Conservation (phyloP, 2,113 vertebrate genomes). For the Thunnus thynnus region DNA sequence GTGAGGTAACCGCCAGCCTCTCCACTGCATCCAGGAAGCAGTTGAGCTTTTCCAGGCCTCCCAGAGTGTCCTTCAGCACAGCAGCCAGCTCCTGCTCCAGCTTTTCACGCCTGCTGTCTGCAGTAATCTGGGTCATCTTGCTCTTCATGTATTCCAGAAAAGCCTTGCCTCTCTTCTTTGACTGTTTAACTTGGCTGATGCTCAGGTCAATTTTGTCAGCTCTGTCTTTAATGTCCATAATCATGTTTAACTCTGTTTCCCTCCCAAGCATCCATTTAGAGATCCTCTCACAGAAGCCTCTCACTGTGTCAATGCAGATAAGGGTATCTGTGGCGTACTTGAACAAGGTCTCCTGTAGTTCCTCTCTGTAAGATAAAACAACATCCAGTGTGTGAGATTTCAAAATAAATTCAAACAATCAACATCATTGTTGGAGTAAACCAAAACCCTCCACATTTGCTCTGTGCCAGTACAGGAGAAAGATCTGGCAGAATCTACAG, state of each 20-base stretch:
- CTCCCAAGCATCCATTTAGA: constrained; percentile 50
- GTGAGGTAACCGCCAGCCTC: too few relatives aligned
- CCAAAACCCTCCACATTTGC: too few relatives aligned
- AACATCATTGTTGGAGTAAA: background rate
- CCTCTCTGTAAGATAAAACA: background rate
- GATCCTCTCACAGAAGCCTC: constrained; percentile 44
- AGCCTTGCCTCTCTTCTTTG: constrained; percentile 34
- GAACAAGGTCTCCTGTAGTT: constrained; percentile 43
- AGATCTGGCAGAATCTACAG: too few relatives aligned
- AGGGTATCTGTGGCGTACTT: constrained; percentile 57
- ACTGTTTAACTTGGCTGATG: constrained; percentile 20
- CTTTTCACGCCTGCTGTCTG: too few relatives aligned
- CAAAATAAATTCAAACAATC: background rate
- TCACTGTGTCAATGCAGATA: constrained; percentile 40
- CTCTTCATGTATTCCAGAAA: background rate
- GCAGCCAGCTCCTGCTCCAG: too few relatives aligned
- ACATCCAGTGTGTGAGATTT: background rate
- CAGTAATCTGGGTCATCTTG: too few relatives aligned
- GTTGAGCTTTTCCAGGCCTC: too few relatives aligned
- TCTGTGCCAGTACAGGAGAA: too few relatives aligned
- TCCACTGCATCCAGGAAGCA: too few relatives aligned
- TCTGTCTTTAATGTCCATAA: constrained; percentile 63
- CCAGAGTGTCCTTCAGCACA: too few relatives aligned
- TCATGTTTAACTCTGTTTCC: constrained; percentile 51
- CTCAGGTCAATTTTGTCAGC: background rate